phyloP scores from a whole-genome alignment of 2,888 invertebrate genomes.

The Philonicus albiceps region DNA sequence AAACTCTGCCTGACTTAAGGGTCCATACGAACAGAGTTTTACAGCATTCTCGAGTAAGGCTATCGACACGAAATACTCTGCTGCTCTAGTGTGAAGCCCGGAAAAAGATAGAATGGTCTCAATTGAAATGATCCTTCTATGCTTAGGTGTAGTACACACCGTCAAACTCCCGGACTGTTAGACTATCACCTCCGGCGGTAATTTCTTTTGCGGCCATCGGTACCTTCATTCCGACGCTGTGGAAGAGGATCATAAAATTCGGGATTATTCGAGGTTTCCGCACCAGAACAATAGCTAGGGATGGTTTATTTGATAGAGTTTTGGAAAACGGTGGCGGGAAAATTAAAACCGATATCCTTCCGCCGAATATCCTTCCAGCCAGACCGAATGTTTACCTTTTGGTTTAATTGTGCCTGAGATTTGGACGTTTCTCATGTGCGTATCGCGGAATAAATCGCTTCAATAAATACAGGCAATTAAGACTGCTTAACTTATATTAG shows the following conservation, averaged over 20 bases:
- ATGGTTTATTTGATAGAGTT: neutral
- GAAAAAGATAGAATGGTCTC: slow-evolving; percentile 18
- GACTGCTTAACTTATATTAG: no score
- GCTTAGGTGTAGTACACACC: neutral
- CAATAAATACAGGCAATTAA: neutral
- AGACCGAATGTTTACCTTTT: neutral
- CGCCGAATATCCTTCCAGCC: neutral
- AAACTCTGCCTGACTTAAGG: neutral
- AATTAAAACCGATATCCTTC: neutral
- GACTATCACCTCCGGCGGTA: neutral
- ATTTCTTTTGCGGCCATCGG: neutral
- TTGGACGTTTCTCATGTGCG: neutral
- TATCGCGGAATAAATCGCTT: neutral
- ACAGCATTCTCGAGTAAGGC: neutral
- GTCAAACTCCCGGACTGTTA: neutral
- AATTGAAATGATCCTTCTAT: neutral
- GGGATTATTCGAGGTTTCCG: neutral
- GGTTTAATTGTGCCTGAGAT: neutral
- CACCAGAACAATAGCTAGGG: neutral
- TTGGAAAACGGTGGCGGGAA: neutral
- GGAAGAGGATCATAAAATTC: slow-evolving; percentile 12
- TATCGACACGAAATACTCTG: neutral
- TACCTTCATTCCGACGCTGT: neutral
- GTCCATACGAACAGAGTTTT: slow-evolving; percentile 4
- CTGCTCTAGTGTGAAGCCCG: neutral